phyloP scores from a whole-genome alignment of 2,113 vertebrate species.

The Dolichotis patagonum region DNA sequence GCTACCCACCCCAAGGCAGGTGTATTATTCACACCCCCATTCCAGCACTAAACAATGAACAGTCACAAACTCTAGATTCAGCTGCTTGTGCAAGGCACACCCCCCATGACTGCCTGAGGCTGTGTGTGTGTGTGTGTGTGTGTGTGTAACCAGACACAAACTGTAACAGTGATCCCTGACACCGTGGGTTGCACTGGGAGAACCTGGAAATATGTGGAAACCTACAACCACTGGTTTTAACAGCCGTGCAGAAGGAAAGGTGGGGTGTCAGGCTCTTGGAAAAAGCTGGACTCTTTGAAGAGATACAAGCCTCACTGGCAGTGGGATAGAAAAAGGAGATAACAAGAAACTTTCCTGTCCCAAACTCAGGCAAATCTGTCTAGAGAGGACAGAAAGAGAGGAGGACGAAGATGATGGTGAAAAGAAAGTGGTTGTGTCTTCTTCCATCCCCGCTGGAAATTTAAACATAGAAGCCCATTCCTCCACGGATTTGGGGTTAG shows the following conservation, averaged over 20 bases:
- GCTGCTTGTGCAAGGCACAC: too few relatives aligned
- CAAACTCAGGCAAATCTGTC: neutral
- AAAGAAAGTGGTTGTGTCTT: neutral
- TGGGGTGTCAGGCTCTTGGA: neutral
- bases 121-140: too few relatives aligned
- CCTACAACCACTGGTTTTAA: neutral
- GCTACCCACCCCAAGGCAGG: too few relatives aligned
- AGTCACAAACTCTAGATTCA: too few relatives aligned
- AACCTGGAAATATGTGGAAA: neutral
- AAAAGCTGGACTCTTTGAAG: neutral
- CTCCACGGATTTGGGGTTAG: neutral
- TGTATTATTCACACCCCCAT: too few relatives aligned
- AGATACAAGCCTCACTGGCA: neutral
- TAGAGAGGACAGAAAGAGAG: neutral
- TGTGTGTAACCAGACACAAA: too few relatives aligned
- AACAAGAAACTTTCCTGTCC: neutral
- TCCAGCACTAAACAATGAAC: too few relatives aligned
- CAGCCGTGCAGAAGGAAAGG: neutral
- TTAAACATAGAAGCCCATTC: neutral
- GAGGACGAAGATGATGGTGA: fast-evolving
- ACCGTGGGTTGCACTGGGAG: neutral
- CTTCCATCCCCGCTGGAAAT: neutral
- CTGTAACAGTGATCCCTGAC: too few relatives aligned
- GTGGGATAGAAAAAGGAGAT: neutral
- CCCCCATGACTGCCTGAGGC: too few relatives aligned